Base-by-base conservation (phyloP, 37 sponge, comb jelly and placozoan genomes). In the Spongia lamella region DNA sequence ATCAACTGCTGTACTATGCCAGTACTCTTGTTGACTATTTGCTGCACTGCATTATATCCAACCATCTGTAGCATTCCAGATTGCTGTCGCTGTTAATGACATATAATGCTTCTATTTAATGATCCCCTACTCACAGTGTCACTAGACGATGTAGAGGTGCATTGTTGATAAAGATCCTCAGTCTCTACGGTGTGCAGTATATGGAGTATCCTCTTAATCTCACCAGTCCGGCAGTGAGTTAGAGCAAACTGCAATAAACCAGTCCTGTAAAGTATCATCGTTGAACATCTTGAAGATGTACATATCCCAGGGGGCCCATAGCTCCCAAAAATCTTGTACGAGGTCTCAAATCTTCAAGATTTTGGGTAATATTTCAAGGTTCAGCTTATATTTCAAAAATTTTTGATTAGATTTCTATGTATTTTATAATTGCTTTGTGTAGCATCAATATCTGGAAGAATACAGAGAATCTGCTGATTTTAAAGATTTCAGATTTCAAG, bases 181-280 rank as follows among this genome's bases (percentile, higher is more conserved):
- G 74, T 60, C 50, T 86, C 78, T 22, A 91, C 21, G 3, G 47
- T 5, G 15, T 59, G 57, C 21, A 51, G 82, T 7, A 54, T 63
- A 21, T 68, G 35, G 5, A 91, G 66, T 17, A 83, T 24, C 11
- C 39, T 30, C 55, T 76, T 29, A n/a, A 91, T 67, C 30, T 69
- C 88, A 22, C 86, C 88, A 3, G 74, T 34, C 7, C 88, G 87
- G 47, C 92, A 91, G 52, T 86, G 84, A 24, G 83, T 63, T 30
- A 86, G 38, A 9, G 79, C 51, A 73, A 91, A 91, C 50, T 80
- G 47, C 59, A 86, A 34, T 53, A 91, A 68, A 3, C n/a, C 32
- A 20, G 70, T 51, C 35, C 82, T 82, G 50, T 22, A 43, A n/a
- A n/a, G n/a, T n/a, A n/a, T n/a, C n/a, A n/a, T n/a, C n/a, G n/a